Base-by-base conservation (phyloP, 2,113 vertebrate genomes). In the Myodes glareolus region DNA sequence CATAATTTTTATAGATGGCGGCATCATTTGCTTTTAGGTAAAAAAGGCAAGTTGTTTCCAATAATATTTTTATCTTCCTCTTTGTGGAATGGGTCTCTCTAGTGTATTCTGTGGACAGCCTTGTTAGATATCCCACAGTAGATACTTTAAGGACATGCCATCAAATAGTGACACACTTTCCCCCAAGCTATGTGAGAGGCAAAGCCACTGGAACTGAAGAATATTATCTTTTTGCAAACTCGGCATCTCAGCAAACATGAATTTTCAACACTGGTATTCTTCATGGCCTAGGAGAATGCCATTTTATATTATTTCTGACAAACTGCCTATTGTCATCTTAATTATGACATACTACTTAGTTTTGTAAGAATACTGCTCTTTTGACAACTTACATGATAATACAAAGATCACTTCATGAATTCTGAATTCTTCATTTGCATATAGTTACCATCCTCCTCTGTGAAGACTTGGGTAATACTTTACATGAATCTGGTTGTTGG, bases 281-380 rank as follows among this genome's bases (percentile, higher is more conserved):
- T 78, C 86, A 95, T 94, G 87, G 68, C 86, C 89, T 82, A 68
- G 50, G 82, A 94, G 84, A 93, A 70, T 76, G 33, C 45, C 76
- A 72, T 94, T 94, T 82, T 88, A 47, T 91, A 68, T 78, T 92
- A 68, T 78, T 92, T 95, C 81, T 78, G 67, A 91, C 96, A 95
- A 95, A 2, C 61, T 86, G 31, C 55, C 88, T 89, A 33, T 70
- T 94, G n/a, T 77, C 70, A 85, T 96, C 76, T 82, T 95, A 95
- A 97, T 92, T 95, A 91, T 78, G 88, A 96, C 61, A 68, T 77
- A 96, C 25, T 87, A 91, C 77, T 96, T 94, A 31, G 45, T 97
- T 97, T 97, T 92, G 70, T 58, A 91, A 16, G 14, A 75, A 88
- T 6, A 45, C 27, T 92, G 36, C 33, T 84, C n/a, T 86, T 95